Conservation (phyloP, 2,888 invertebrate species). For the Drosophila kanekoi region DNA sequence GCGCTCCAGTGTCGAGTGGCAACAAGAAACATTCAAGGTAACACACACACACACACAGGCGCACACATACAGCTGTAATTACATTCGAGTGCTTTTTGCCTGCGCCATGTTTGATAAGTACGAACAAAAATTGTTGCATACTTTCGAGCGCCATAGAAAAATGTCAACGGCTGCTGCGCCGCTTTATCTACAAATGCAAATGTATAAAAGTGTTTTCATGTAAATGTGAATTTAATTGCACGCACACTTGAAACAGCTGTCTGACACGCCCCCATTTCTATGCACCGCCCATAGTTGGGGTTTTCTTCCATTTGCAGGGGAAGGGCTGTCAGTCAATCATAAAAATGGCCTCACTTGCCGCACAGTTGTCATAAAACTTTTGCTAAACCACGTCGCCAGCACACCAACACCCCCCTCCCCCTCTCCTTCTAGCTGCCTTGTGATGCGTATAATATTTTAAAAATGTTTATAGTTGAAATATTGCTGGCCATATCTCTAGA, state of each 20-base stretch:
- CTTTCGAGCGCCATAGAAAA: conserved; percentile 63
- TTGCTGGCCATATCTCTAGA: conserved; percentile 44
- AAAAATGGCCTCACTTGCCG: conserved; percentile 61
- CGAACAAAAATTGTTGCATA: conserved; percentile 68
- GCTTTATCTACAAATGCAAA: conserved; percentile 35
- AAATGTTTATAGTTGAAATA: conserved; percentile 67
- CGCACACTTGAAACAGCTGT: conserved; percentile 37
- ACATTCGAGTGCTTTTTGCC: conserved; percentile 50
- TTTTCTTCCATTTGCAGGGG: too few relatives aligned
- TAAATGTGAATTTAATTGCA: conserved; percentile 66
- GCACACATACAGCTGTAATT: conserved; percentile 34
- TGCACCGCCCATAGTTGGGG: neutral
- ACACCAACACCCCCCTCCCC: neutral
- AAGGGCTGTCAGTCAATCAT: conserved; percentile 65
- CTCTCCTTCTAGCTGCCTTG: conserved; percentile 7
- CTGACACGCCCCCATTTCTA: conserved; percentile 20
- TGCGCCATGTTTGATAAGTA: conserved; percentile 63
- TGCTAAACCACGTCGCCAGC: neutral
- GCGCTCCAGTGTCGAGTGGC: conserved; percentile 57
- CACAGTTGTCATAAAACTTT: conserved; percentile 63
- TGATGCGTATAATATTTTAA: conserved; percentile 58
- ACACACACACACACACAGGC: conserved; percentile 23
- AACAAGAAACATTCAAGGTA: conserved; percentile 62
- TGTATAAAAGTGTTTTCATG: neutral
- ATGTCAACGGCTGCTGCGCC: conserved; percentile 35